Evolutionary conservation across 2,888 invertebrate species (phyloP), one percentile per base, ranked within the genome.

Genomic region (Podabrus alpinus): DNA sequence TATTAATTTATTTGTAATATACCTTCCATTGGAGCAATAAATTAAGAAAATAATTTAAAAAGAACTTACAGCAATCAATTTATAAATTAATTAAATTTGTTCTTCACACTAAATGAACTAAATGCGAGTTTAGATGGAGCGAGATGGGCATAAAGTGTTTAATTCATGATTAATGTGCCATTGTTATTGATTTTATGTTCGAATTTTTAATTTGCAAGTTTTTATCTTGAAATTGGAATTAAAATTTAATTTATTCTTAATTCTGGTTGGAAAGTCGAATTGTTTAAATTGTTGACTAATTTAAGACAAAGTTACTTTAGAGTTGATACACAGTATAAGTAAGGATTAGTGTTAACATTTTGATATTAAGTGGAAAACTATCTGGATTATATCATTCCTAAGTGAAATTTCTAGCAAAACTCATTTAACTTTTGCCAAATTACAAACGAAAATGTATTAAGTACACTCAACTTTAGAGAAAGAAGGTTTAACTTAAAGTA

Each of bases 371-470:
- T 64, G 62, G 62, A 64, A 64, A 64, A 64, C 62, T 64, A 64
- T 64, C 21, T 19, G 62, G 62, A 64, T 64, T 64, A 21, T n/a
- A 64, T 59, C 68, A 69, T 69, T 61, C n/a, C 24, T 60, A 69
- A 60, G 21, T 69, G 24, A 60, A 69, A 60, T 59, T 61, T 62
- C 15, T 19, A 25, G 25, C 24, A 62, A 69, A 69, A 69, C 69
- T 69, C 61, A 62, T 69, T 62, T 61, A 62, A 69, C 60, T 62
- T 16, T 24, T 69, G 24, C 25, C 24, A 59, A 25, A 69, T 61
- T 69, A 62, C 15, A 13, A 59, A 69, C 19, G 21, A 60, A 69
- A 69, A 69, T 69, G 21, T 16, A 59, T 67, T 59, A 68, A 68
- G n/a, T 59, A 69, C 21, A 69, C 19, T 16, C n/a, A 60, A 59